Evolutionary conservation across 2,888 invertebrate genomes (phyloP), one percentile per base, ranked within the genome.

Genomic region (Sepiola atlantica): DNA sequence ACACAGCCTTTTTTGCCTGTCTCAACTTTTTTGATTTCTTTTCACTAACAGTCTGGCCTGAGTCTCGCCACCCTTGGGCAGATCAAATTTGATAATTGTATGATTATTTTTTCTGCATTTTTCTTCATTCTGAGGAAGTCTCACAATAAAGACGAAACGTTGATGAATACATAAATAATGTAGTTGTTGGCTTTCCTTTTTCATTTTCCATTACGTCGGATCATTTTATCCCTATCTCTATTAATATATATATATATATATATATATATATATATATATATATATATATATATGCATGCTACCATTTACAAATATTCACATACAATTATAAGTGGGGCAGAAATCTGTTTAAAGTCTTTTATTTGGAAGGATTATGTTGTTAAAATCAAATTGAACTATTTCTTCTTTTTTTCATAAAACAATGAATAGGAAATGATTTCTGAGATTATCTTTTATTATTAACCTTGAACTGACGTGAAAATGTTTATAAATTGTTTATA

Each of bases 401-500:
- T n/a, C n/a, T n/a, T n/a, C n/a, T n/a, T n/a, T n/a, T n/a, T 32
- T 28, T 32, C 4, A 77, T 77, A 14, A 77, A 77, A 45, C 8
- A 45, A 45, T 45, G 45, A 45, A 32, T 61, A 61, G 61, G 61
- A 61, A 61, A 61, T 61, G 28, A n/a, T 77, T n/a, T 77, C n/a
- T 77, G 10, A 77, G 77, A 32, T 45, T 77, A 32, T n/a, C 32
- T 10, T 61, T 61, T 61, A 77, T 77, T 16, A 77, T 77, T 77
- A 77, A 77, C 12, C 14, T n/a, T 77, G 77, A 77, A 28, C 0
- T 77, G 77, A 77, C 77, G 4, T 32, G 77, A 77, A 77, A 77
- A 77, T n/a, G n/a, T 32, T 77, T 77, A 77, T 77, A 77, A 77
- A 77, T n/a, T n/a, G n/a, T 32, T 77, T 77, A 77, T 77, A 77